These are phyloP conservation scores for Lagodon rhomboides DNA, from an alignment of 2,797 vertebrate genomes.

Conservation along the genomic window DNA sequence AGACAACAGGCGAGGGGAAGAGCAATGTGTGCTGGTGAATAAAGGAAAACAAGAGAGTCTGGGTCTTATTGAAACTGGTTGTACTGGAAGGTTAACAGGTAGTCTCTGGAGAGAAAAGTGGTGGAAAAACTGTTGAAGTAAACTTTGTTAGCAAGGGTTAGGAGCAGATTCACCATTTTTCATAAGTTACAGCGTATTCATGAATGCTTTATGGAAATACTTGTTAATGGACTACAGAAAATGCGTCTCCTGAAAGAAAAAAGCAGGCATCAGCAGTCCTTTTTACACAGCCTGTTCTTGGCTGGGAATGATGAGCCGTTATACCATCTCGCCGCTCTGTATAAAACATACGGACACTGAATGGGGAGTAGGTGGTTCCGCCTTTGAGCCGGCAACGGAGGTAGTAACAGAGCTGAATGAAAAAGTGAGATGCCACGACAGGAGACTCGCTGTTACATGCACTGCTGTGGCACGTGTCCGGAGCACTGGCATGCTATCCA, in stretches of 20 bases:
- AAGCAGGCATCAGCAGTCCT: neutral
- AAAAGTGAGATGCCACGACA: too few species aligned
- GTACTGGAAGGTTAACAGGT: slow-evolving; percentile 67
- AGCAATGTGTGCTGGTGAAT: slow-evolving; percentile 63
- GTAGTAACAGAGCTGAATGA: too few species aligned
- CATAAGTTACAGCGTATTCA: neutral
- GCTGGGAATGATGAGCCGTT: too few species aligned
- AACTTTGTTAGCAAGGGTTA: slow-evolving; percentile 36
- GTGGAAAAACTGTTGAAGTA: slow-evolving; percentile 46
- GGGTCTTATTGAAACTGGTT: slow-evolving; percentile 60
- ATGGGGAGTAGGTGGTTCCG: too few species aligned
- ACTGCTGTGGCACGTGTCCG: too few species aligned
- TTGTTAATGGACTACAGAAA: slow-evolving; percentile 9
- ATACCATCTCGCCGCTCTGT: too few species aligned
- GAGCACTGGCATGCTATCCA: too few species aligned
- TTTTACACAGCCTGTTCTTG: too few species aligned
- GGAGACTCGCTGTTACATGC: too few species aligned
- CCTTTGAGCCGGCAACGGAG: too few species aligned
- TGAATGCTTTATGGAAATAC: neutral
- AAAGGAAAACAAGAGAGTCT: slow-evolving; percentile 64
- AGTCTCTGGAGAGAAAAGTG: slow-evolving; percentile 39
- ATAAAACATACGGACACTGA: too few species aligned
- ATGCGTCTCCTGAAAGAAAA: slow-evolving; percentile 5
- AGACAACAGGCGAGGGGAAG: slow-evolving; percentile 67
- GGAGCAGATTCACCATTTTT: slow-evolving; percentile 20